phyloP scores from a whole-genome alignment of 2,888 invertebrate genomes.

The Euphydryas editha region DNA sequence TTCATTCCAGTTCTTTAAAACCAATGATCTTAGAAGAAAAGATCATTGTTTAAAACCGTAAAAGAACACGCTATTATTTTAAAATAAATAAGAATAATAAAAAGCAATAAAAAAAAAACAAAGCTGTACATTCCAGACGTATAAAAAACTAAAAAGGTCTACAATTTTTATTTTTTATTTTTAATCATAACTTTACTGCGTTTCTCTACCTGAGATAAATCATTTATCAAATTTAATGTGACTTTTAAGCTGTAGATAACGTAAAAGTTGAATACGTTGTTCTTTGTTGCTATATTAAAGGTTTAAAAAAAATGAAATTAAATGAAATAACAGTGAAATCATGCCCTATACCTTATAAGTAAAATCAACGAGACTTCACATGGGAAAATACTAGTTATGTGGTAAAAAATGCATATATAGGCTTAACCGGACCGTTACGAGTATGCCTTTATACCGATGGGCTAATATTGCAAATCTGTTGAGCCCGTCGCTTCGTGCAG shows the following conservation, averaged over 20 bases:
- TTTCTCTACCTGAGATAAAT: background rate
- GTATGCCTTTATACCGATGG: background rate
- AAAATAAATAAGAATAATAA: background rate
- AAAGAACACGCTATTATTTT: background rate
- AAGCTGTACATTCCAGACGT: background rate
- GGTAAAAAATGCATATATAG: conserved; percentile 5
- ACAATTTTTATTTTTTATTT: background rate
- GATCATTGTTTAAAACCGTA: background rate
- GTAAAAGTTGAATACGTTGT: background rate
- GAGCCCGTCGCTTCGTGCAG: background rate
- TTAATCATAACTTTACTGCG: background rate
- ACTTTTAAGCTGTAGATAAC: background rate
- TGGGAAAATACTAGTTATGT: conserved; percentile 5
- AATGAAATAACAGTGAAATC: background rate
- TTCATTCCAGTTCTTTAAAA: no score
- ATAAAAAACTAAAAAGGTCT: background rate
- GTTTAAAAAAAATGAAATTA: no score
- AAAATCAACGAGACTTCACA: conserved; percentile 4
- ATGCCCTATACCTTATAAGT: conserved; percentile 3
- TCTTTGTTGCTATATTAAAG: no score
- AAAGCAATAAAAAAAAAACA: no score
- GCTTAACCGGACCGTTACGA: conserved; percentile 7
- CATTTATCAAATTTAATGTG: conserved; percentile 1
- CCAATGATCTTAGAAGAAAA: no score
- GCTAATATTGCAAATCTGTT: background rate